Evolutionary conservation across 1,140 invertebrate species (phyloP), one percentile per base, ranked within the genome.

Genomic region (Argopecten irradians): DNA sequence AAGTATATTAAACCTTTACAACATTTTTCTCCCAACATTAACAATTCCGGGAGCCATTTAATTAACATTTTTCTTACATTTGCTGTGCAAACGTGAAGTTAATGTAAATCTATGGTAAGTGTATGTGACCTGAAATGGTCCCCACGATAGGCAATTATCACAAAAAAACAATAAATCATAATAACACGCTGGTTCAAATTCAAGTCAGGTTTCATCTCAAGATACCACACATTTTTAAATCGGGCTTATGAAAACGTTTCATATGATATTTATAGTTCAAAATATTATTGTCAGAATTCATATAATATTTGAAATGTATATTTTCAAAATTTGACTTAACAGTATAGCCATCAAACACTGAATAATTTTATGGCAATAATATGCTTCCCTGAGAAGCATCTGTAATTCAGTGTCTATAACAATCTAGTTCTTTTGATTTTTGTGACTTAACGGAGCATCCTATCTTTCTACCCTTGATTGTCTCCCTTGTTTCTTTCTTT

Each of bases 1-100:
- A 71, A 28, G n/a, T 71, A 71, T 71, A 71, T 1, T 71, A 71
- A 46, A 71, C n/a, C 1, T 71, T 3, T 71, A 71, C n/a, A 71
- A n/a, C 55, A 71, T 71, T 71, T 71, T 28, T 28, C 55, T 71
- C n/a, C n/a, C 19, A 71, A 71, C 55, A 71, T 71, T 71, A 71
- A 71, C 8, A 28, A 28, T 71, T n/a, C 55, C 55, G 5, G 5
- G 11, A 71, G 55, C 28, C 55, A 71, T 71, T 71, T 71, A 71
- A 71, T 71, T 71, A 71, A 71, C 55, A 71, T 71, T 71, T 71
- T 71, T 71, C 55, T 71, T 71, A 71, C 55, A 71, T 71, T 71
- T 71, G 55, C 55, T 3, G 55, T 71, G 55, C 55, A 71, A 71
- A 28, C 55, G 55, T 71, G 55, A 71, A 71, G 55, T 71, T 71